Conservation (phyloP, 1,140 invertebrate species). For the Aphaenogaster ashmeadi region DNA sequence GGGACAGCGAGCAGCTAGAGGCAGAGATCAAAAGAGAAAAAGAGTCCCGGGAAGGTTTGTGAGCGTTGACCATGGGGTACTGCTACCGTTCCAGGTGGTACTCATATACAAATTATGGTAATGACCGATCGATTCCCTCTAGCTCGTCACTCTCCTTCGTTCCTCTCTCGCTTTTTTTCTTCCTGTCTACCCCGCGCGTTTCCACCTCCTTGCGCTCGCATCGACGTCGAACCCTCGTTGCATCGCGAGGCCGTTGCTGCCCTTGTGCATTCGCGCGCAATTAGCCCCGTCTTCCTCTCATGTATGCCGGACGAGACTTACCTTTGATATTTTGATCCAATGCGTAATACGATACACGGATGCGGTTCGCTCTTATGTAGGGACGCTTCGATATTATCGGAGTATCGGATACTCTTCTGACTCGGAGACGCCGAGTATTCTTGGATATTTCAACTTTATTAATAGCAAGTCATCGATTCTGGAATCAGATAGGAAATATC, state of each 20-base stretch:
- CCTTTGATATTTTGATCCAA: constrained; percentile 84
- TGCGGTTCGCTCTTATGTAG: constrained; percentile 33
- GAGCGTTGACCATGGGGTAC: constrained; percentile 74
- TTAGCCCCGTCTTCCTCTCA: constrained; percentile 56
- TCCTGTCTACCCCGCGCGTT: background rate
- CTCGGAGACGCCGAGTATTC: background rate
- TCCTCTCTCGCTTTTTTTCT: constrained; percentile 31
- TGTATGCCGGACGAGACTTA: constrained; percentile 49
- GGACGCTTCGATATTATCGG: background rate
- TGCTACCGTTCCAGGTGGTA: constrained; percentile 76
- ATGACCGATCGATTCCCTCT: constrained; percentile 78
- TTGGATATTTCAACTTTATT: background rate
- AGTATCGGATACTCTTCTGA: constrained; percentile 5
- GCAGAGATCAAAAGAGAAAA: constrained; percentile 62
- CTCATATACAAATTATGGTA: constrained; percentile 82
- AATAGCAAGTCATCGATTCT: background rate
- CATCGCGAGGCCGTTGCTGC: constrained; percentile 18
- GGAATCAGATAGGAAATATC: constrained; percentile 23
- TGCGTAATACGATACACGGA: constrained; percentile 69
- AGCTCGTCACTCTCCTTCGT: constrained; percentile 60
- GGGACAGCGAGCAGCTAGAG: constrained; percentile 56
- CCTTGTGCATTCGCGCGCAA: constrained; percentile 64
- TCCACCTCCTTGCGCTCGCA: background rate
- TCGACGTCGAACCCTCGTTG: constrained; percentile 28
- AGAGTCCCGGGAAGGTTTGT: constrained; percentile 47